Evolutionary conservation across 1,140 invertebrate genomes (phyloP).

Genomic region (Drosophila repleta): DNA sequence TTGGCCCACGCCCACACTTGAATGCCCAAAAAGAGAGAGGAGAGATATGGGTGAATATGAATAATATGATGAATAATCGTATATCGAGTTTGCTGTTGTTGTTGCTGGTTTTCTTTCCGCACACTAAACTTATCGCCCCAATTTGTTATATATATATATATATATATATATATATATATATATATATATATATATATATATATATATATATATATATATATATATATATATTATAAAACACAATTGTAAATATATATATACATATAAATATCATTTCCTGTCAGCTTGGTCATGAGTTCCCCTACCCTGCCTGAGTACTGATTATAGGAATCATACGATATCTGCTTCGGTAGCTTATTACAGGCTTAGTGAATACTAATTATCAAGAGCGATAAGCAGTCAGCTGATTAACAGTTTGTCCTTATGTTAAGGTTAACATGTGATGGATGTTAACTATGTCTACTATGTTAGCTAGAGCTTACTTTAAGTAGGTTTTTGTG

Average conservation of each 20-base stretch:
- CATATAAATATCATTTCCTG: conserved; percentile 30
- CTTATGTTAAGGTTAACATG: not conserved
- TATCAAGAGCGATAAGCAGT: not conserved
- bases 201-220: not conserved
- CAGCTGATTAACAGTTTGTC: not conserved
- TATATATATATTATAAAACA: conserved; percentile 4
- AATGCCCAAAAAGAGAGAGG: no score
- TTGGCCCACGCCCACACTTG: conserved; percentile 12
- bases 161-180: conserved; percentile 1
- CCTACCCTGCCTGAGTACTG: conserved; percentile 1
- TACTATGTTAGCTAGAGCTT: not conserved
- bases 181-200: conserved; percentile 1
- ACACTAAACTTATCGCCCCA: conserved; percentile 32
- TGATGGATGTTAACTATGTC: not conserved
- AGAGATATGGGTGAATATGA: conserved; percentile 1
- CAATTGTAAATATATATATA: not conserved
- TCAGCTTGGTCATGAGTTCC: conserved; percentile 24
- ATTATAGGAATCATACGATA: conserved; percentile 39
- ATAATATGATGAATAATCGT: conserved; percentile 20
- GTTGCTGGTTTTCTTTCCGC: not conserved
- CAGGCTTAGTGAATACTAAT: conserved; percentile 21
- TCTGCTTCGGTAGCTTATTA: conserved; percentile 14
- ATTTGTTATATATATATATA: conserved; percentile 17
- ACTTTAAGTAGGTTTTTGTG: not conserved
- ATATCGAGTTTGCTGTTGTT: conserved; percentile 15